Conservation (phyloP, 2,888 invertebrate genomes). For the Ommatoiulus sabulosus region DNA sequence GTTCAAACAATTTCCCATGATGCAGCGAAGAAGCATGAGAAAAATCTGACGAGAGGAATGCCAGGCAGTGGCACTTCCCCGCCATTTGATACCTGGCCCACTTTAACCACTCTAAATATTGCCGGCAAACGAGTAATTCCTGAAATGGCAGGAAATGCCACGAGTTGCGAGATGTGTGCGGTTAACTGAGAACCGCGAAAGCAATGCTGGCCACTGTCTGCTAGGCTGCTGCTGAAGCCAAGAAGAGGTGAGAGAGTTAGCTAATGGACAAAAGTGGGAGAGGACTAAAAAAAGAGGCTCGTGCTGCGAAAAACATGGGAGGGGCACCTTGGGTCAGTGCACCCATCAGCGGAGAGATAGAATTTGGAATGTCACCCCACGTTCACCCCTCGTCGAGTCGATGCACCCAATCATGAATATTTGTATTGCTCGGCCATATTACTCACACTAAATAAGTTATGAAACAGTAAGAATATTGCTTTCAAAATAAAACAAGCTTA, state of each 20-base stretch:
- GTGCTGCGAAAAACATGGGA: conserved; percentile 51
- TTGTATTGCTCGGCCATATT: conserved; percentile 49
- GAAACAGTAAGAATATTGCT: not conserved
- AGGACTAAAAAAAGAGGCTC: conserved; percentile 45
- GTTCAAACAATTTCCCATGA: not conserved
- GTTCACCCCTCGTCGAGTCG: conserved; percentile 54
- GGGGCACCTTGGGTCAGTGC: conserved; percentile 56
- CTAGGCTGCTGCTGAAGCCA: not conserved
- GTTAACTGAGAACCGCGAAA: not conserved
- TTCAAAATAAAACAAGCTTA: not conserved
- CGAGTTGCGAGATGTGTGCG: conserved; percentile 4
- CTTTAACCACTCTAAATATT: conserved; percentile 19
- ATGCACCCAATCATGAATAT: conserved; percentile 55
- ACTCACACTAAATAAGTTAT: not conserved
- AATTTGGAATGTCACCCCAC: conserved; percentile 54
- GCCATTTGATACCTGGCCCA: conserved; percentile 5
- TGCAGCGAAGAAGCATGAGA: conserved; percentile 18
- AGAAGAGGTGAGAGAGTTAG: conserved; percentile 32
- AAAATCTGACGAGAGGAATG: not conserved
- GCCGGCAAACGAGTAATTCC: conserved; percentile 45
- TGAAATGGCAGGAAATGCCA: conserved; percentile 54
- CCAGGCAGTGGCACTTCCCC: not conserved
- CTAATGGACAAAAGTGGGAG: conserved; percentile 31
- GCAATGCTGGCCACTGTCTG: conserved; percentile 18
- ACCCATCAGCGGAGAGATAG: conserved; percentile 49